These are phyloP conservation scores for Xenus cinereus DNA, from an alignment of 2,113 vertebrate genomes.

Conservation along the genomic window DNA sequence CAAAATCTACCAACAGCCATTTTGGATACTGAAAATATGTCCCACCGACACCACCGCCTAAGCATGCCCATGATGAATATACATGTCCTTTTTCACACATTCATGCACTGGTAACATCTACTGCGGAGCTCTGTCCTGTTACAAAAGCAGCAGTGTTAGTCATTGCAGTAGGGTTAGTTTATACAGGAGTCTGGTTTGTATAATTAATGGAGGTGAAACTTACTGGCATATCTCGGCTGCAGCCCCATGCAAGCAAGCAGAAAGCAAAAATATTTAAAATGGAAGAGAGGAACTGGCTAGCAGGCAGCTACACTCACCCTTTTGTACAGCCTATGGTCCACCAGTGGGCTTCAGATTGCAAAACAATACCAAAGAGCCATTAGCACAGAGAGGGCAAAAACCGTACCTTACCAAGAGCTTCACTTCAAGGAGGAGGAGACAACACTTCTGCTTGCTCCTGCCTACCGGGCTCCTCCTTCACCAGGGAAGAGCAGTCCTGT, in stretches of 20 bases:
- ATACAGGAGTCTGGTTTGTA: slow-evolving; percentile 43
- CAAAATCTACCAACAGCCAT: not conserved
- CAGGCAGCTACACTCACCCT: slow-evolving; percentile 99
- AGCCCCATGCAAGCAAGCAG: slow-evolving; percentile 99
- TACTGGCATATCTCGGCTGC: slow-evolving; percentile 77
- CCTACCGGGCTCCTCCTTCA: not conserved
- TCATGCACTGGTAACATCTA: slow-evolving; percentile 72
- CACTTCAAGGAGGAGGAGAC: slow-evolving; percentile 40
- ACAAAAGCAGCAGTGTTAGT: slow-evolving; percentile 75
- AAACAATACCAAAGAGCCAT: slow-evolving; percentile 99
- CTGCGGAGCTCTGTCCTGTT: slow-evolving; percentile 65
- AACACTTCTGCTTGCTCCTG: slow-evolving; percentile 55
- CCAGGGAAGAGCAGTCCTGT: not conserved
- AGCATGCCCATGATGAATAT: slow-evolving; percentile 70
- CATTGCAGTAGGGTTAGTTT: slow-evolving; percentile 75
- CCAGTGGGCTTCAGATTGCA: slow-evolving; percentile 99
- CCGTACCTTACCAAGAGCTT: slow-evolving; percentile 66
- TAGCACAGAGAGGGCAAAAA: slow-evolving; percentile 85
- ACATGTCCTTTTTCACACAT: slow-evolving; percentile 12
- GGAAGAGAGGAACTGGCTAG: slow-evolving; percentile 84
- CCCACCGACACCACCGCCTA: not conserved
- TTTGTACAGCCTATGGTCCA: slow-evolving; percentile 99
- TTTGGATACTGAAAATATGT: not conserved
- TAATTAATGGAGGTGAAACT: slow-evolving; percentile 78
- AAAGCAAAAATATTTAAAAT: slow-evolving; percentile 81